Conservation (phyloP, 2,797 vertebrate genomes). For the Pangasius krempfi region DNA sequence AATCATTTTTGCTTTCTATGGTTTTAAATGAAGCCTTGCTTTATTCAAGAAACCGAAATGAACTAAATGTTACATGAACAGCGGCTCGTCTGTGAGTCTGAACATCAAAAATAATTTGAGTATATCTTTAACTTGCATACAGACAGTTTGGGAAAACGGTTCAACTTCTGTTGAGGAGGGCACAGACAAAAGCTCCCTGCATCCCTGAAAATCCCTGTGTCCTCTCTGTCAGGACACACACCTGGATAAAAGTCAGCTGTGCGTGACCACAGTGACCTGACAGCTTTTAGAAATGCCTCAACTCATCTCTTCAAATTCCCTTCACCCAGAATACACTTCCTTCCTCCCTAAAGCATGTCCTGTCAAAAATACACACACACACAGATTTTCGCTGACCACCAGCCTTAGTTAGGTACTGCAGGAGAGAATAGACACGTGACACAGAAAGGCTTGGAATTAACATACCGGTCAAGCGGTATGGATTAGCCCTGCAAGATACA, state of each 20-base stretch:
- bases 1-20: not conserved
- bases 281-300: constrained; percentile 21
- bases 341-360: constrained; percentile 4
- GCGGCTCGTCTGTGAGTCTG: not conserved
- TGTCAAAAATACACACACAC: constrained; percentile 6
- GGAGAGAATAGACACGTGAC: constrained; percentile 29
- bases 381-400: not conserved
- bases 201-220: not conserved
- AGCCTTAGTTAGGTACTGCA: not conserved
- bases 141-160: not conserved
- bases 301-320: constrained; percentile 10
- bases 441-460: constrained; percentile 26
- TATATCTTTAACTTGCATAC: not conserved
- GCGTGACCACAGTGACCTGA: constrained; percentile 3
- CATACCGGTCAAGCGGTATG: constrained; percentile 3
- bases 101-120: not conserved
- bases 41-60: not conserved
- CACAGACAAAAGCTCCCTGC: not conserved
- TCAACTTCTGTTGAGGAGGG: not conserved
- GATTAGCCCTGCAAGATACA: constrained; percentile 43
- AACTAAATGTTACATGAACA: not conserved
- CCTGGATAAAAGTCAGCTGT: constrained; percentile 21
- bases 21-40: not conserved
- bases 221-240: constrained; percentile 16
- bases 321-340: constrained; percentile 12